Evolutionary conservation across 2,797 vertebrate species (phyloP).

Genomic region (Rhadinocentrus ornatus): DNA sequence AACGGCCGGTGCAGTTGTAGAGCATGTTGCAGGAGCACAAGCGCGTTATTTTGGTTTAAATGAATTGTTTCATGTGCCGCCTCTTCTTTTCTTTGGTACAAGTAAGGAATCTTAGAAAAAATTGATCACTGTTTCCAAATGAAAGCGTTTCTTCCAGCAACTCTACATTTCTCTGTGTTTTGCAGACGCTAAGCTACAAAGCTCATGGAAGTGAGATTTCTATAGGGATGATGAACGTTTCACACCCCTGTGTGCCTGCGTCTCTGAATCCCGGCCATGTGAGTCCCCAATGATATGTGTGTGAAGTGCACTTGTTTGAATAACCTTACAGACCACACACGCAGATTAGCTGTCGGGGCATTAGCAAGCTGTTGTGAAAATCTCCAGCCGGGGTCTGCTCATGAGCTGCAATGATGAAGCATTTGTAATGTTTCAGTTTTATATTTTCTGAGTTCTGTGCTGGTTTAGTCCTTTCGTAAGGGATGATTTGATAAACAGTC

Average conservation of each 20-base stretch:
- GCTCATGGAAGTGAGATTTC: slow-evolving; percentile 22
- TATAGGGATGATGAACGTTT: slow-evolving; percentile 38
- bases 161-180: slow-evolving; percentile 5
- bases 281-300: slow-evolving; percentile 43
- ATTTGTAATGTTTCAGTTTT: not conserved
- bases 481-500: no score
- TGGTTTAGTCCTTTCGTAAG: not conserved
- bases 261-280: slow-evolving; percentile 68
- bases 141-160: no score
- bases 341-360: slow-evolving; percentile 57
- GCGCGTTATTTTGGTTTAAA: no score
- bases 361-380: slow-evolving; percentile 46
- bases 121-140: not conserved
- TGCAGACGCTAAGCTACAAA: slow-evolving; percentile 26
- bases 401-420: slow-evolving; percentile 1
- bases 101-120: not conserved
- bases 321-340: slow-evolving; percentile 38
- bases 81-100: not conserved
- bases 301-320: slow-evolving; percentile 20
- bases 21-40: no score
- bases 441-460: not conserved
- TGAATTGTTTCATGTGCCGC: no score
- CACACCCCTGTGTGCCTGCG: slow-evolving; percentile 19
- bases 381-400: slow-evolving; percentile 27
- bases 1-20: not conserved